Percentiles rank a stretch among this genome's conserved stretches.
Evolutionary conservation across 2,113 vertebrate genomes (phyloP).

Genomic region (Apteryx mantelli): DNA sequence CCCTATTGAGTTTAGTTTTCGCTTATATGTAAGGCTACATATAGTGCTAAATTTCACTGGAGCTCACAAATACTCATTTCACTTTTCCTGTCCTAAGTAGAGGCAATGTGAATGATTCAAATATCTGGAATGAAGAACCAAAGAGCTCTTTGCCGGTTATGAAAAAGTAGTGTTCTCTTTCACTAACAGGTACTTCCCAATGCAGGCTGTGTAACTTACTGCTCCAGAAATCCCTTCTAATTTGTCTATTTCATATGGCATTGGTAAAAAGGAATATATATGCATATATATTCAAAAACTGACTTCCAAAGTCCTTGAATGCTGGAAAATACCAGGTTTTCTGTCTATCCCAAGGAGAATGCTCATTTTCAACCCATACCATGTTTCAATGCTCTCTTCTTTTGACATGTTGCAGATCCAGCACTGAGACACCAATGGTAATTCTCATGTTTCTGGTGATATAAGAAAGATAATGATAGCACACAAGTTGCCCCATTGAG

Average conservation of each 20-base stretch:
- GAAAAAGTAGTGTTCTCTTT: not conserved
- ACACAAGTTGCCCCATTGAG: not conserved
- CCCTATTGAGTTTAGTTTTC: not conserved
- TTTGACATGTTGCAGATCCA: not conserved
- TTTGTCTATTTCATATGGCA: not conserved
- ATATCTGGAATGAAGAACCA: not conserved
- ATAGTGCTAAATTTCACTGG: not conserved
- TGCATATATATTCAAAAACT: not conserved
- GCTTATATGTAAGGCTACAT: not conserved
- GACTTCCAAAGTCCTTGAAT: not conserved
- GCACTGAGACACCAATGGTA: not conserved
- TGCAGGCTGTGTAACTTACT: not conserved
- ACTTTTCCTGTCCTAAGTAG: not conserved
- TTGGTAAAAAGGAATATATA: not conserved
- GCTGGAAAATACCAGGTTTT: not conserved
- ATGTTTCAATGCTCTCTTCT: not conserved
- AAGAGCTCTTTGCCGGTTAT: not conserved
- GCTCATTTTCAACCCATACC: not conserved
- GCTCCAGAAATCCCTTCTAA: not conserved
- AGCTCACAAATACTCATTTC: not conserved
- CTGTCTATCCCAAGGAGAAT: not conserved
- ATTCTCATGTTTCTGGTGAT: not conserved
- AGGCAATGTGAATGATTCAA: not conserved
- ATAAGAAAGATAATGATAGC: not conserved
- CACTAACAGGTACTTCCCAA: not conserved